A percentile compares a stretch with the other conserved stretches of the same genome.
Evolutionary conservation across 2,888 invertebrate genomes (phyloP).

Genomic region (Proisotoma minuta): DNA sequence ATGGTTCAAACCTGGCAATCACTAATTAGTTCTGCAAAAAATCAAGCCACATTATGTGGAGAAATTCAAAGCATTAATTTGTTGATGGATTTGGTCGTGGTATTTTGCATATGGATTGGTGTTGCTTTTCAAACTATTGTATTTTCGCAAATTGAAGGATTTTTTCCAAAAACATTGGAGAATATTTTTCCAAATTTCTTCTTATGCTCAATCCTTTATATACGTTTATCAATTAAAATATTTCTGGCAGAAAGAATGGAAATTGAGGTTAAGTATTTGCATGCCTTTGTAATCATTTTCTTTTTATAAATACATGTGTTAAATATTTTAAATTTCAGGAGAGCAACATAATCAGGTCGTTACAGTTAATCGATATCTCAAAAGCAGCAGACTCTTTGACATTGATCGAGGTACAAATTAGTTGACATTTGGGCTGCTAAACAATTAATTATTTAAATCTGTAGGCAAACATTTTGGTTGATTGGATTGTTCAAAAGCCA

Average conservation of each 20-base stretch:
- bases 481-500: background rate
- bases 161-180: background rate
- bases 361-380: too few relatives aligned
- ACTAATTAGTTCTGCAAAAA: background rate
- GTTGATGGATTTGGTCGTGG: background rate
- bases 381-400: too few relatives aligned
- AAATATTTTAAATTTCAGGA: too few relatives aligned
- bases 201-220: background rate
- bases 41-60: background rate
- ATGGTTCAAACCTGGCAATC: background rate
- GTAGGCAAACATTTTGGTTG: slow-evolving; percentile 4
- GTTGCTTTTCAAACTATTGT: background rate
- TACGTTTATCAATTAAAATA: background rate
- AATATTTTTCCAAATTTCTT: background rate
- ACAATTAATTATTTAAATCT: background rate
- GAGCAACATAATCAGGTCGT: too few relatives aligned
- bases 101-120: background rate
- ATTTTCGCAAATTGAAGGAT: background rate
- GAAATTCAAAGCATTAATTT: background rate
- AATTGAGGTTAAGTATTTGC: background rate
- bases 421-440: too few relatives aligned
- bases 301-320: too few relatives aligned
- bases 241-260: background rate
- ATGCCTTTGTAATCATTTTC: too few relatives aligned
- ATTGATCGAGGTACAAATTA: too few relatives aligned